Evolutionary conservation across 1,140 invertebrate genomes (phyloP).

Genomic region (Phymastichus coffea): DNA sequence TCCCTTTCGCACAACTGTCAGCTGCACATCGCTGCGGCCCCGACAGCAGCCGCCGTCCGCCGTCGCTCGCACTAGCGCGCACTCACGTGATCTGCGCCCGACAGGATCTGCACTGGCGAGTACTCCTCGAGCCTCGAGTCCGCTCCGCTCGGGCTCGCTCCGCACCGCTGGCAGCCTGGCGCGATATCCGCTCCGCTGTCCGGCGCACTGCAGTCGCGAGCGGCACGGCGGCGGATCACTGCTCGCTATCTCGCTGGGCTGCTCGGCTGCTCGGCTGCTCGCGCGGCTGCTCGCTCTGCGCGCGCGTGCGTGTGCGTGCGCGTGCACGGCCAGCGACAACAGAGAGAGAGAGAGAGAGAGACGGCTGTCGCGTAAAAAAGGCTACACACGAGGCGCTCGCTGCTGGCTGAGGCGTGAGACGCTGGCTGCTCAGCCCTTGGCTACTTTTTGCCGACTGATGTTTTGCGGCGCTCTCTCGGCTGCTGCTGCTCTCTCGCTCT

Average conservation of each 20-base stretch:
- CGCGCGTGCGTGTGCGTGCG: not conserved
- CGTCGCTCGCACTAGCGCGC: not conserved
- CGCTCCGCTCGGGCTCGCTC: no score
- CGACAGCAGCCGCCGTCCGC: no score
- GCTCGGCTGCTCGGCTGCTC: no score
- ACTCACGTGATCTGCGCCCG: not conserved
- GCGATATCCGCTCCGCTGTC: no score
- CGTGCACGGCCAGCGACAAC: not conserved
- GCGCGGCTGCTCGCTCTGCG: not conserved
- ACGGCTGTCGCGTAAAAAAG: not conserved
- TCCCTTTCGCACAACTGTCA: not conserved
- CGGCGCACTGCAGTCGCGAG: no score
- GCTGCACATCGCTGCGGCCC: conserved; percentile 5
- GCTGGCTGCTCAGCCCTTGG: conserved; percentile 55
- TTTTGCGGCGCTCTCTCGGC: conserved; percentile 49
- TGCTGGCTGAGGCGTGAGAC: conserved; percentile 8
- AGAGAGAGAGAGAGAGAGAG: not conserved
- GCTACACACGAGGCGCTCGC: conserved; percentile 36
- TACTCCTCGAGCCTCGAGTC: not conserved
- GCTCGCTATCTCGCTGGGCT: no score
- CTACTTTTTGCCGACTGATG: conserved; percentile 60
- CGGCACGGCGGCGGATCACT: no score
- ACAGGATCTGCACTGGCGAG: not conserved
- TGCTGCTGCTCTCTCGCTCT: not conserved
- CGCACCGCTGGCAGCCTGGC: no score